Evolutionary conservation across 2,888 invertebrate species (phyloP).

Genomic region (Philereme transversata): DNA sequence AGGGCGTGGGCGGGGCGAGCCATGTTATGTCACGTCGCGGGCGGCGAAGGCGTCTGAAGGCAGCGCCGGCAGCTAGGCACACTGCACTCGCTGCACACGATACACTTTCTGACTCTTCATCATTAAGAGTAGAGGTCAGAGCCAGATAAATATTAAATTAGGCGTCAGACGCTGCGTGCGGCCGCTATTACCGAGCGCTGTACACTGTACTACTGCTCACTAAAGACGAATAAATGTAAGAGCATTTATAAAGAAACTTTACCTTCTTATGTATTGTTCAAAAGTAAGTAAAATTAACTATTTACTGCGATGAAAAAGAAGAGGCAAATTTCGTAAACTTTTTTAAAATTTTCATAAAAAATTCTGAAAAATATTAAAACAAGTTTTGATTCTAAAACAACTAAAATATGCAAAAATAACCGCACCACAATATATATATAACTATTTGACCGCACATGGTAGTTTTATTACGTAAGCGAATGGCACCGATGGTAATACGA

Average conservation of each 20-base stretch:
- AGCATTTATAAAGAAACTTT: too few relatives aligned
- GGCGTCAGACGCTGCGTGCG: slow-evolving; percentile 30
- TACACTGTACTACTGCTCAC: too few relatives aligned
- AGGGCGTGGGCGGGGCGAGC: slow-evolving; percentile 74
- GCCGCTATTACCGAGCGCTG: slow-evolving; percentile 8
- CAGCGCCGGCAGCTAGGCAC: slow-evolving; percentile 57
- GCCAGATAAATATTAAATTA: slow-evolving; percentile 51
- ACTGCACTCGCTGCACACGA: slow-evolving; percentile 63
- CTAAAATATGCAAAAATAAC: slow-evolving; percentile 37
- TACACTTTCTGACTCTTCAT: slow-evolving; percentile 71
- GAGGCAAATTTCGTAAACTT: too few relatives aligned
- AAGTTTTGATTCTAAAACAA: background rate
- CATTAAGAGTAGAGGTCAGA: slow-evolving; percentile 62
- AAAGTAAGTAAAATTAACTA: too few relatives aligned
- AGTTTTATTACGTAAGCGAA: slow-evolving; percentile 67
- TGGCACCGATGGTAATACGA: slow-evolving; percentile 63
- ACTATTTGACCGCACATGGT: slow-evolving; percentile 57
- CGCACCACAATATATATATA: slow-evolving; percentile 54
- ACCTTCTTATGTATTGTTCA: too few relatives aligned
- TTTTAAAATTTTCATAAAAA: background rate
- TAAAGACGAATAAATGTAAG: too few relatives aligned
- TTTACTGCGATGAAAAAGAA: too few relatives aligned
- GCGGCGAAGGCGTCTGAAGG: slow-evolving; percentile 63
- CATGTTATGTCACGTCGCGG: slow-evolving; percentile 71
- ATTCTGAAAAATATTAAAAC: background rate